phyloP scores from a whole-genome alignment of 2,888 invertebrate species.

The Cephus pulcher region DNA sequence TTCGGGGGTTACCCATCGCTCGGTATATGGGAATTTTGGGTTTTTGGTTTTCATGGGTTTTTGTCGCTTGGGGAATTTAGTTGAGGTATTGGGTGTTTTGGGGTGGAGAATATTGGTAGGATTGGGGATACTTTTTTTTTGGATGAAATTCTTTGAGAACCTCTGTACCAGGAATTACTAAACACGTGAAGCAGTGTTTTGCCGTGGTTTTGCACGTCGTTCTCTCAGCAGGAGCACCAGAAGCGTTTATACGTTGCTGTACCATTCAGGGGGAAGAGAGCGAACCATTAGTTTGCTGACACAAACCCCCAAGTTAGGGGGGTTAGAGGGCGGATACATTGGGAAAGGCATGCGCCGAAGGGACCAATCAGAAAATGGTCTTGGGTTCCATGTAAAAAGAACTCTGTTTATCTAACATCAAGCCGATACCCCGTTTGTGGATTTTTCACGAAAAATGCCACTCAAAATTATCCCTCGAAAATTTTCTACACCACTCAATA shows the following conservation, averaged over 20 bases:
- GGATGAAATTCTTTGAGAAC: slow-evolving; percentile 30
- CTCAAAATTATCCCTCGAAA: neutral
- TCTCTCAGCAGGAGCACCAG: slow-evolving; percentile 28
- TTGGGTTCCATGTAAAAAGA: neutral
- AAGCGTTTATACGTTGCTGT: slow-evolving; percentile 49
- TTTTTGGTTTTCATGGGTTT: neutral
- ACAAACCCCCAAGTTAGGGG: slow-evolving; percentile 33
- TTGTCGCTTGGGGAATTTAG: neutral
- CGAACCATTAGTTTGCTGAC: slow-evolving; percentile 53
- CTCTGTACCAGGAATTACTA: slow-evolving; percentile 35
- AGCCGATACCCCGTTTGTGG: neutral
- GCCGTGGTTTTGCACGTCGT: slow-evolving; percentile 43
- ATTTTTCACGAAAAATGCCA: neutral
- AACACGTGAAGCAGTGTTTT: slow-evolving; percentile 42
- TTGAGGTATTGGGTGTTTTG: neutral
- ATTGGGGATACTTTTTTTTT: neutral
- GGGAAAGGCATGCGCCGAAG: slow-evolving; percentile 39
- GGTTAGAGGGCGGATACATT: slow-evolving; percentile 39
- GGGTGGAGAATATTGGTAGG: neutral
- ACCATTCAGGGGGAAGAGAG: slow-evolving; percentile 38
- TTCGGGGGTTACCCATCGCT: no score
- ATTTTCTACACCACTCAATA: accelerated
- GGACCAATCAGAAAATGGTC: slow-evolving; percentile 35
- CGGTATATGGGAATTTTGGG: neutral
- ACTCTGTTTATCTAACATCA: neutral